Percentiles rank a stretch among this genome's conserved stretches.
Conservation (phyloP, 2,113 vertebrate species). For the Kobus ellipsiprymnus region DNA sequence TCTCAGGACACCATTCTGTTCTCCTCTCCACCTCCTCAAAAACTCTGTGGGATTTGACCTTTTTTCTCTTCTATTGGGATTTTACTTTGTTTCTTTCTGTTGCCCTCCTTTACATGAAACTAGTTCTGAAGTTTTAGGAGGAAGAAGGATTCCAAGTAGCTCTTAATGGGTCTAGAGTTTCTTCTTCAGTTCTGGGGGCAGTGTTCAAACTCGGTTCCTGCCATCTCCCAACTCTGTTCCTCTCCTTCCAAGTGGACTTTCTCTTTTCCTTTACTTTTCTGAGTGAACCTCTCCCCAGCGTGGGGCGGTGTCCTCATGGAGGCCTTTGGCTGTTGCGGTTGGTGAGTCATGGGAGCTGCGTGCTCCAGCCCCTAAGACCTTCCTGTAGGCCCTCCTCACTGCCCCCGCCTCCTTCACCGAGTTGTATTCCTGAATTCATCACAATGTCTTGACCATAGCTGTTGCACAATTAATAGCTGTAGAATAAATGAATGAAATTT, state of each 20-base stretch:
- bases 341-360: background rate
- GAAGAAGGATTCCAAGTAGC: background rate
- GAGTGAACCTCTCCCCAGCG: background rate
- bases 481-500: background rate
- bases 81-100: background rate
- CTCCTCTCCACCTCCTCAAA: background rate
- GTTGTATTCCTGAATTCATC: background rate
- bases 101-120: background rate
- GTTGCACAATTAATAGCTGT: background rate
- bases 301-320: background rate
- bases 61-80: background rate
- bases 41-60: background rate
- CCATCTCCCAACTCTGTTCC: background rate
- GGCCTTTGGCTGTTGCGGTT: background rate
- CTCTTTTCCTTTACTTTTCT: background rate
- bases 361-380: background rate
- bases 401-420: fast-evolving
- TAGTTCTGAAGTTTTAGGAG: background rate
- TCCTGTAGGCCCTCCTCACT: no score
- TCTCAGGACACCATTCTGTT: background rate
- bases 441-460: no score
- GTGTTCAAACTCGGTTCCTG: background rate
- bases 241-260: background rate
- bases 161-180: background rate
- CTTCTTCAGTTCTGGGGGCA: background rate